These are phyloP conservation scores for Orius insidiosus DNA, from an alignment of 1,140 invertebrate genomes.

Conservation along the genomic window DNA sequence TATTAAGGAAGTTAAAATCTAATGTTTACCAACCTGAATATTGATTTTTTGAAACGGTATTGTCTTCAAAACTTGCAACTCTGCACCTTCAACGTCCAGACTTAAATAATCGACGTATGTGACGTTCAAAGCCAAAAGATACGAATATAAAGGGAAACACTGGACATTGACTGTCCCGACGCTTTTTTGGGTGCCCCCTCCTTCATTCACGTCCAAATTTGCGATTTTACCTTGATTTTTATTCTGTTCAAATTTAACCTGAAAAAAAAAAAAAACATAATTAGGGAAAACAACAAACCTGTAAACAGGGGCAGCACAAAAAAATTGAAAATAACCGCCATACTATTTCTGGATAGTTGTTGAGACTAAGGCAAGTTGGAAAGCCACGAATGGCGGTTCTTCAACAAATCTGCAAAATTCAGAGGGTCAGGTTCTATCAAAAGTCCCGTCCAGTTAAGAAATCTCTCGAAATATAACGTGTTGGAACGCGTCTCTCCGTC, in stretches of 20 bases:
- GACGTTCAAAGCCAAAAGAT: conserved; percentile 28
- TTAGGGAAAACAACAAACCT: too few relatives aligned
- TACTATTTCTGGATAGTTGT: conserved; percentile 27
- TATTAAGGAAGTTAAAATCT: background rate
- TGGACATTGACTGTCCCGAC: conserved; percentile 26
- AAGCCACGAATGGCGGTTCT: conserved; percentile 27
- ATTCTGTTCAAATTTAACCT: conserved; percentile 27
- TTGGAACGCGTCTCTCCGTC: conserved; percentile 35
- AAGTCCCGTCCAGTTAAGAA: conserved; percentile 30
- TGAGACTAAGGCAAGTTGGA: conserved; percentile 29
- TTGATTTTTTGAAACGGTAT: conserved; percentile 33
- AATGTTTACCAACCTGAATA: conserved; percentile 25
- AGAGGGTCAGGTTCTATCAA: conserved; percentile 34
- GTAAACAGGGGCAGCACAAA: too few relatives aligned
- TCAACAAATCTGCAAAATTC: conserved; percentile 29
- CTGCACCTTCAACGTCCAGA: conserved; percentile 34
- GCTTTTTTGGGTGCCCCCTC: conserved; percentile 9
- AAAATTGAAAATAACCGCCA: conserved; percentile 24
- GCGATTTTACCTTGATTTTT: conserved; percentile 25
- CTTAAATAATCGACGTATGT: conserved; percentile 30
- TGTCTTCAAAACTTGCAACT: conserved; percentile 33
- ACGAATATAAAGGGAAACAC: conserved; percentile 33
- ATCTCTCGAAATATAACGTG: conserved; percentile 30
- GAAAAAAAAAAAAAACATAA: conserved; percentile 11
- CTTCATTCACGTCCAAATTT: conserved; percentile 13